phyloP scores from a whole-genome alignment of 2,888 invertebrate genomes.

The Eupithecia exiguata region DNA sequence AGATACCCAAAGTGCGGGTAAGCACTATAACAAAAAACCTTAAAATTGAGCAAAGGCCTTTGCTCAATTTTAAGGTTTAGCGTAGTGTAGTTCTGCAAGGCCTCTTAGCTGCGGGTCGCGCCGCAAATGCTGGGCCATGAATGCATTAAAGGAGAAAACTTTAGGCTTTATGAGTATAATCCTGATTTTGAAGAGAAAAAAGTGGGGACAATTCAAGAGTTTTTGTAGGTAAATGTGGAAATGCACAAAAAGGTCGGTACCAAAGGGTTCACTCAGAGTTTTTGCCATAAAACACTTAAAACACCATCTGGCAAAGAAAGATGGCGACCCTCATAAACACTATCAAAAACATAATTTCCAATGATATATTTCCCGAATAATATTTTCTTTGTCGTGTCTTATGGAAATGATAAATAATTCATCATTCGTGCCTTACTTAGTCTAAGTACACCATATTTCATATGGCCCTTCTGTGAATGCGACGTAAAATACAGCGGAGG shows the following conservation, averaged over 20 bases:
- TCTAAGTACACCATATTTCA: slow-evolving; percentile 81
- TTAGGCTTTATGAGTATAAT: too few relatives aligned
- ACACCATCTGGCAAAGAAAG: slow-evolving; percentile 25
- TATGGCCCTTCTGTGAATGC: slow-evolving; percentile 75
- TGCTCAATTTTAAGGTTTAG: too few relatives aligned
- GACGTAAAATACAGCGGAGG: slow-evolving; percentile 79
- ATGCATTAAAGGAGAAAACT: too few relatives aligned
- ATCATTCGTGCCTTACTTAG: slow-evolving; percentile 78
- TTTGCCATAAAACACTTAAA: slow-evolving; percentile 11
- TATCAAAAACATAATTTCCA: slow-evolving; percentile 53
- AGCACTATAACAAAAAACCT: too few relatives aligned
- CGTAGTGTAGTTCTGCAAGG: too few relatives aligned
- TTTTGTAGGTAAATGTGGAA: background rate
- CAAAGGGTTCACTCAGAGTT: slow-evolving; percentile 11
- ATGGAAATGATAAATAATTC: slow-evolving; percentile 79
- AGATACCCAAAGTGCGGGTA: too few relatives aligned
- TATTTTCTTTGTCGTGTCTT: slow-evolving; percentile 65
- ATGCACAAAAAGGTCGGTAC: background rate
- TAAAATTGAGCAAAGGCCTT: too few relatives aligned
- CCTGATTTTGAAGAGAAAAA: background rate
- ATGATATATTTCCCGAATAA: slow-evolving; percentile 54
- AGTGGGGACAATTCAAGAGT: background rate
- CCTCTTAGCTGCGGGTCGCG: too few relatives aligned
- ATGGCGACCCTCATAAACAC: slow-evolving; percentile 49
- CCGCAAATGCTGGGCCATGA: too few relatives aligned